Evolutionary conservation across 1,140 invertebrate genomes (phyloP).

Genomic region (Psix sp.): DNA sequence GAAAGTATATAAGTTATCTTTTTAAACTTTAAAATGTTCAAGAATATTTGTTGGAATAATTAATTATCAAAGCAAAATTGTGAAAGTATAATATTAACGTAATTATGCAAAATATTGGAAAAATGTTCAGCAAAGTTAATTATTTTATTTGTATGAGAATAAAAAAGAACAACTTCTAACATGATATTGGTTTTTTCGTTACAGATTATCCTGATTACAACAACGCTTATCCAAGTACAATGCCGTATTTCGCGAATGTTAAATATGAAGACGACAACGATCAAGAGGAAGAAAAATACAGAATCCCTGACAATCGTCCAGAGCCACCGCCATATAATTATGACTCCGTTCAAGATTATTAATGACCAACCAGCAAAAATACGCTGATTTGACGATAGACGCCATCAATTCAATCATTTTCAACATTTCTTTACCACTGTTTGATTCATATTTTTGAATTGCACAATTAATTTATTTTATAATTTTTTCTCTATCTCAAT

Average conservation of each 20-base stretch:
- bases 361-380: constrained; percentile 4
- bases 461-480: background rate
- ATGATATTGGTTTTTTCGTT: constrained; percentile 5
- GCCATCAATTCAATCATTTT: constrained; percentile 24
- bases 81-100: no score
- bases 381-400: background rate
- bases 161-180: no score
- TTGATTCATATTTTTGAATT: background rate
- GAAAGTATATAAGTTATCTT: no score
- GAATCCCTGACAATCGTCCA: constrained; percentile 49
- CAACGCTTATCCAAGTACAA: constrained; percentile 44
- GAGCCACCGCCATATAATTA: constrained; percentile 50
- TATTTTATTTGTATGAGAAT: no score
- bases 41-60: no score
- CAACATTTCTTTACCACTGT: constrained; percentile 13
- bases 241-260: constrained; percentile 48
- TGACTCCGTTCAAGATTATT: constrained; percentile 48
- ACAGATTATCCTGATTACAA: constrained; percentile 59
- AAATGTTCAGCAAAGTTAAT: no score
- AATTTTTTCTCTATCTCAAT: background rate
- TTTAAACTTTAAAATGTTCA: no score
- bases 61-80: no score
- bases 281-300: constrained; percentile 57
- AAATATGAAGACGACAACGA: constrained; percentile 58
- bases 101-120: no score